Conservation (phyloP, 2,797 vertebrate species). For the Helicolenus hilgendorfi region DNA sequence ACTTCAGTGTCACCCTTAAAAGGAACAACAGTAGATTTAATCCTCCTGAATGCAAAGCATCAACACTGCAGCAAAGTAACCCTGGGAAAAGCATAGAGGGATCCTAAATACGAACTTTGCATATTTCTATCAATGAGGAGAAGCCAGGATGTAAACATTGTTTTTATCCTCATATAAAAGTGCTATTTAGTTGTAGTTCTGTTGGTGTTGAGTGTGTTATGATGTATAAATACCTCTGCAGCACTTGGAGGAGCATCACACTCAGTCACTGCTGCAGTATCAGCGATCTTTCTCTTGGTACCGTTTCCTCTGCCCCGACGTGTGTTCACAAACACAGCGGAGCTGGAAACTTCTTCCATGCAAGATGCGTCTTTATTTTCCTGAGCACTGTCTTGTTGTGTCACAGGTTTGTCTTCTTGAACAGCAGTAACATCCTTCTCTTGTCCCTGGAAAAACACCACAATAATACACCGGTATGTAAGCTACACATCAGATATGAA, state of each 20-base stretch:
- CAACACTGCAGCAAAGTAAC: background rate
- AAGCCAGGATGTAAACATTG: no score
- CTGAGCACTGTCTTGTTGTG: background rate
- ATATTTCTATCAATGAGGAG: background rate
- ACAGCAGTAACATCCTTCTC: background rate
- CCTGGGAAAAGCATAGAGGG: no score
- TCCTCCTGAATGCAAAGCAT: background rate
- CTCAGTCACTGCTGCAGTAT: conserved; percentile 28
- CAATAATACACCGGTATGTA: background rate
- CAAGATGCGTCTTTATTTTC: background rate
- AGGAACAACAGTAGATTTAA: background rate
- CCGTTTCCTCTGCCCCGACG: conserved; percentile 76
- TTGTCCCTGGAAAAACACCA: conserved; percentile 69
- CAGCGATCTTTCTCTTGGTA: conserved; percentile 72
- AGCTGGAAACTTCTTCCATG: conserved; percentile 9
- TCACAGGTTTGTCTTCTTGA: background rate
- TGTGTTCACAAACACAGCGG: conserved; percentile 85
- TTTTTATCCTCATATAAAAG: no score
- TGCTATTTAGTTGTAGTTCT: background rate
- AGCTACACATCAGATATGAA: background rate
- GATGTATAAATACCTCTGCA: conserved; percentile 59
- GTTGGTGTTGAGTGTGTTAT: background rate
- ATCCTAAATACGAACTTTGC: no score
- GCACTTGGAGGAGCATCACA: background rate
- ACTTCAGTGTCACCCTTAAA: conserved; percentile 21